phyloP scores from a whole-genome alignment of 2,113 vertebrate species.

The Platichthys stellatus region DNA sequence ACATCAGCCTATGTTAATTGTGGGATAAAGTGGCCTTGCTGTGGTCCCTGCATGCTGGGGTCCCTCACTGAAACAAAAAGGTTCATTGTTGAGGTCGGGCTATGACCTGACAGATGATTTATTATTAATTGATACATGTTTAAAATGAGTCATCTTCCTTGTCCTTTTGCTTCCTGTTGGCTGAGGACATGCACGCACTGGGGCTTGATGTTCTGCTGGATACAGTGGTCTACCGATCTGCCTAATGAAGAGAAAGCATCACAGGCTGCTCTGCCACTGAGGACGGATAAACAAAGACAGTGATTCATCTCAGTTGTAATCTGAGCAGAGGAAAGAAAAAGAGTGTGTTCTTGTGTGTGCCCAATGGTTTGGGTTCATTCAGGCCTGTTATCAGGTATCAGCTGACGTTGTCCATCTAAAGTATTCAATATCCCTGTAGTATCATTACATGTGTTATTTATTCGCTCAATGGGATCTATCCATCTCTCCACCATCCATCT shows the following conservation, averaged over 20 bases:
- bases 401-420: not conserved
- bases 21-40: conserved; percentile 40
- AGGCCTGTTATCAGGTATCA: conserved; percentile 17
- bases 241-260: conserved; percentile 57
- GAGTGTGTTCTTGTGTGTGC: conserved; percentile 17
- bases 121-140: conserved; percentile 52
- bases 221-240: conserved; percentile 28
- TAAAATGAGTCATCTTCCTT: conserved; percentile 38
- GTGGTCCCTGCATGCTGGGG: not conserved
- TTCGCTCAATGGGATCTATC: not conserved
- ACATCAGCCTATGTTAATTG: conserved; percentile 66
- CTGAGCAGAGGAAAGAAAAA: conserved; percentile 34
- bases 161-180: conserved; percentile 18
- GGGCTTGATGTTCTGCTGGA: conserved; percentile 20
- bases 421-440: not conserved
- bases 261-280: conserved; percentile 27
- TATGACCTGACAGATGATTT: conserved; percentile 46
- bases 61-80: conserved; percentile 19
- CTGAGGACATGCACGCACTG: not conserved
- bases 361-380: conserved; percentile 2
- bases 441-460: conserved; percentile 2
- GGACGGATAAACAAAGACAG: conserved; percentile 43
- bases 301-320: conserved; percentile 64
- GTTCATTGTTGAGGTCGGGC: conserved; percentile 24
- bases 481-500: no score